Conservation (phyloP, 2,888 invertebrate genomes). For the Athripsodes cinereus region DNA sequence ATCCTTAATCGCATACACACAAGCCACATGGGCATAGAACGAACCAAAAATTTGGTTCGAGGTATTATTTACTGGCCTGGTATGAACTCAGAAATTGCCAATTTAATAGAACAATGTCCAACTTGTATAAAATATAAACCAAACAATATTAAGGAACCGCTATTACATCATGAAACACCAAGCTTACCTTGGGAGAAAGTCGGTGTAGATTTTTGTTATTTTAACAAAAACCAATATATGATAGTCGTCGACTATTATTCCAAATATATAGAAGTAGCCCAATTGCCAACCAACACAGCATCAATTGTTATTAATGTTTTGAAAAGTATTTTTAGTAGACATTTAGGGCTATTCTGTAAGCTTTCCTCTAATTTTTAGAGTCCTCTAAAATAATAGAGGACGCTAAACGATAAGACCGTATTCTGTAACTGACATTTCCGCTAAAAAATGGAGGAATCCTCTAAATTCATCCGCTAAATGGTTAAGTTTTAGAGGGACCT, state of each 20-base stretch:
- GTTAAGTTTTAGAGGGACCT: no score
- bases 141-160: conserved; percentile 16
- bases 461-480: no score
- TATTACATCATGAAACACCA: conserved; percentile 25
- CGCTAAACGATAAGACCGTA: no score
- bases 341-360: no score
- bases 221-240: conserved; percentile 7
- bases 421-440: no score
- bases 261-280: background rate
- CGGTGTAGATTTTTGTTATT: conserved; percentile 28
- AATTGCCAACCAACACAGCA: background rate
- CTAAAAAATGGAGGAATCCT: no score
- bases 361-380: no score
- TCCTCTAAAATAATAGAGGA: no score
- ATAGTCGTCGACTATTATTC: conserved; percentile 1
- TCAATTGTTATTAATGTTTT: background rate
- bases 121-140: conserved; percentile 15
- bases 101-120: conserved; percentile 22
- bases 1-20: conserved; percentile 25
- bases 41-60: conserved; percentile 26
- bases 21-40: conserved; percentile 25
- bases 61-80: conserved; percentile 30
- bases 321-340: background rate
- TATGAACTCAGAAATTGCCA: conserved; percentile 28
- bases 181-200: conserved; percentile 27